These are phyloP conservation scores for Eilema sororculum DNA, from an alignment of 2,888 invertebrate genomes.

Conservation along the genomic window DNA sequence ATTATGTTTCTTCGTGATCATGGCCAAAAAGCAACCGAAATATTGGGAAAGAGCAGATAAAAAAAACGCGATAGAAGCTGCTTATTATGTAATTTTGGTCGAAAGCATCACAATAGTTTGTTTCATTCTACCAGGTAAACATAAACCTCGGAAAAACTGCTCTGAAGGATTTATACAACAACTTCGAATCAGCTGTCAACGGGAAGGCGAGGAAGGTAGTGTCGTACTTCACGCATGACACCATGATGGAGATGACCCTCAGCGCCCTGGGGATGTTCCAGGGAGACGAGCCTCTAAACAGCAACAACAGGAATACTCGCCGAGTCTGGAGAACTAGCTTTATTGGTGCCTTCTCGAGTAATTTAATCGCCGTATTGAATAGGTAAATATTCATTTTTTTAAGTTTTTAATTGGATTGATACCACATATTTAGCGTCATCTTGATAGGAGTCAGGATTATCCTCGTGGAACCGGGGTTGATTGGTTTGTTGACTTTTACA, in stretches of 20 bases:
- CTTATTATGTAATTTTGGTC: no score
- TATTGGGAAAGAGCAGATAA: no score
- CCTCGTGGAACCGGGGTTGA: no score
- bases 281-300: slow-evolving; percentile 86
- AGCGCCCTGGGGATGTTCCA: slow-evolving; percentile 89
- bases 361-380: slow-evolving; percentile 92
- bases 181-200: slow-evolving; percentile 71
- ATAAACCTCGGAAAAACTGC: slow-evolving; percentile 89
- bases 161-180: slow-evolving; percentile 89
- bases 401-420: no score
- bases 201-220: slow-evolving; percentile 80
- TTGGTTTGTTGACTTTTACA: no score
- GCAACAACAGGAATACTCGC: slow-evolving; percentile 83
- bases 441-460: no score
- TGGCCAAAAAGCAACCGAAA: no score
- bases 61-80: no score
- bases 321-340: slow-evolving; percentile 90
- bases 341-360: slow-evolving; percentile 90
- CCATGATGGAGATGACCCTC: slow-evolving; percentile 88
- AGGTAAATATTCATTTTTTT: slow-evolving; percentile 75
- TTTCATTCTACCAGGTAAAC: slow-evolving; percentile 78
- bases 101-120: not conserved
- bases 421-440: no score
- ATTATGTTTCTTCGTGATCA: no score
- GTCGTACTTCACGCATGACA: slow-evolving; percentile 91